Conservation (phyloP, 2,797 vertebrate genomes). For the Molossus alvarezi region DNA sequence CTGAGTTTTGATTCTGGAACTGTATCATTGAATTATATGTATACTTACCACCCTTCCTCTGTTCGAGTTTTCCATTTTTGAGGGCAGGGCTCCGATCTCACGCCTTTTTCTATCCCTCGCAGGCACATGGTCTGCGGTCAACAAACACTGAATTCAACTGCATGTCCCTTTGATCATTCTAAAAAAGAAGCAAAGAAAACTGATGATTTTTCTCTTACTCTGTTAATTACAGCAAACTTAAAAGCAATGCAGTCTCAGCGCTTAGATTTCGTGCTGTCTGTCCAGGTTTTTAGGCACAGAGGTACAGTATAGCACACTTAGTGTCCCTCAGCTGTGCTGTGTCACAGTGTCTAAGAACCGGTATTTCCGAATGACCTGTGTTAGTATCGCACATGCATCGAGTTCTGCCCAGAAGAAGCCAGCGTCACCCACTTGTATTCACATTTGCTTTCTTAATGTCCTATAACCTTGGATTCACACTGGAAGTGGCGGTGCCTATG, state of each 20-base stretch:
- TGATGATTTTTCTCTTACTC: neutral
- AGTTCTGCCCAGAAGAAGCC: neutral
- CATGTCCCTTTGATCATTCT: neutral
- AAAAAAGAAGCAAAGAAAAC: slow-evolving; percentile 1
- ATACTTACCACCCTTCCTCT: neutral
- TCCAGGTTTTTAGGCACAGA: neutral
- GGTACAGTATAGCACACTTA: fast-evolving
- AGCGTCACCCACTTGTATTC: neutral
- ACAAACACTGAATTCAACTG: neutral
- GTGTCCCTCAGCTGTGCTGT: neutral
- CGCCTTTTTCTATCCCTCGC: neutral
- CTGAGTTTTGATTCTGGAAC: slow-evolving; percentile 6
- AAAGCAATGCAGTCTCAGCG: neutral
- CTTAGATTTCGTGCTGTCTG: neutral
- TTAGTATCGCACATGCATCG: neutral
- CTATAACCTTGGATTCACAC: neutral
- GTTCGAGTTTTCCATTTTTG: neutral
- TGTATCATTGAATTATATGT: neutral
- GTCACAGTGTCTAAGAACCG: neutral
- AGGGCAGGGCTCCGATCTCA: neutral
- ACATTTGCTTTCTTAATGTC: neutral
- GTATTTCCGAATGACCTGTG: neutral
- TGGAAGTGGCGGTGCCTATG: neutral
- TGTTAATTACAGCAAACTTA: neutral
- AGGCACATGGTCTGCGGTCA: neutral